Evolutionary conservation across 2,888 invertebrate genomes (phyloP), one percentile per base, ranked within the genome.

Genomic region (Lasioglossum marginatum): DNA sequence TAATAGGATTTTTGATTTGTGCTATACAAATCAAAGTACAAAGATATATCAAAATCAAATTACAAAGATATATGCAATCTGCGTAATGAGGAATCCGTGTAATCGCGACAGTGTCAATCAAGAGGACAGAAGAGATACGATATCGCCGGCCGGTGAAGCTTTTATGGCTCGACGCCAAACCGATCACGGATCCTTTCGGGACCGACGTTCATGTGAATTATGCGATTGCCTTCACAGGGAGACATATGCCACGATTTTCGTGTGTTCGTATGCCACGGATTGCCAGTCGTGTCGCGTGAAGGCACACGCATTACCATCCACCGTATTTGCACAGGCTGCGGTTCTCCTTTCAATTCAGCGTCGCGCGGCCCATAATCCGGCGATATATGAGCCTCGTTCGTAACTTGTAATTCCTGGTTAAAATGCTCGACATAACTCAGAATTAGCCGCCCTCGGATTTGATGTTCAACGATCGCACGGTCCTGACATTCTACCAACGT

Each of bases 351-450:
- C 91, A 88, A 88, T 89, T 85, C 81, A 70, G 73, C 79, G 87
- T 86, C 79, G 79, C 43, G 85, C 83, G 78, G 73, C 77, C 78
- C 85, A 85, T 94, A 93, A 94, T 94, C 94, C 93, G 85, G 82
- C 92, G 86, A 94, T 93, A 93, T 94, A 94, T 94, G 92, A 91
- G 89, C 8, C 92, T 93, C 93, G 92, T 94, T 94, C 93, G 92
- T 94, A 93, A 92, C 92, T 91, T 90, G 92, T 93, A 93, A 93
- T 93, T 70, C 93, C 93, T 90, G 87, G 75, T 72, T 87, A 87
- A 92, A 93, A 92, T 82, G 87, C 86, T 71, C 74, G 73, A 83
- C 87, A 91, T 90, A 92, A 93, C 84, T 93, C 89, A 92, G 93
- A 93, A 92, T 93, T 93, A 91, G 78, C 66, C 34, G 45, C 40